A percentile compares a stretch with the other conserved stretches of the same genome.
These are phyloP conservation scores for Pararge aegeria DNA, from an alignment of 1,140 invertebrate species.

Conservation along the genomic window DNA sequence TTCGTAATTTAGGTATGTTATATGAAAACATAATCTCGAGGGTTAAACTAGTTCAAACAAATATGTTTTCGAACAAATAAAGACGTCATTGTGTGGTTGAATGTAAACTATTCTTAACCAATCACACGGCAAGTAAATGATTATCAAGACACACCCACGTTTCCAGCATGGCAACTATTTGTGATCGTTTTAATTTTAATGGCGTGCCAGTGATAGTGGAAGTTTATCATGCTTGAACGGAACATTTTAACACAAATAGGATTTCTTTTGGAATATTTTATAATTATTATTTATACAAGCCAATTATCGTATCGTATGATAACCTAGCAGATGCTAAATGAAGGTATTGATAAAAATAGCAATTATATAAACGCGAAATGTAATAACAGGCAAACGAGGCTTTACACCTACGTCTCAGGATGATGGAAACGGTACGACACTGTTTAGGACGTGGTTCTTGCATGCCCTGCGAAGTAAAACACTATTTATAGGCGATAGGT, in stretches of 20 bases:
- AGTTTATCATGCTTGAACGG: conserved; percentile 38
- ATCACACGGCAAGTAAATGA: conserved; percentile 45
- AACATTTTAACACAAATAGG: conserved; percentile 26
- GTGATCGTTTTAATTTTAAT: conserved; percentile 28
- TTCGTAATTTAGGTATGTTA: conserved; percentile 42
- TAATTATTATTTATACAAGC: not conserved
- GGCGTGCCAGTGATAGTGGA: conserved; percentile 31
- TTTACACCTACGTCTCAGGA: too few species aligned
- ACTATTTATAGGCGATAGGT: too few species aligned
- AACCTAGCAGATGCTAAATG: not conserved
- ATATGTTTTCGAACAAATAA: conserved; percentile 62
- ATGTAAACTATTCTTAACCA: conserved; percentile 39
- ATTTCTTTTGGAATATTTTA: conserved; percentile 25
- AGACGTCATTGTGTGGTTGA: conserved; percentile 56
- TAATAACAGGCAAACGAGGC: too few species aligned
- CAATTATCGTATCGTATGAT: not conserved
- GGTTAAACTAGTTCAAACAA: conserved; percentile 56
- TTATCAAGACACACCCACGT: conserved; percentile 72
- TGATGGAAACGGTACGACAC: too few species aligned
- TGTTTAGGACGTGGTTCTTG: too few species aligned
- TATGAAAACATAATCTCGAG: conserved; percentile 65
- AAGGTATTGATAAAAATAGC: too few species aligned
- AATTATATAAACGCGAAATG: too few species aligned
- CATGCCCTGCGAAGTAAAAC: too few species aligned
- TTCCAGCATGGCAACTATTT: conserved; percentile 52